Evolutionary conservation across 2,888 invertebrate genomes (phyloP), one percentile per base, ranked within the genome.

Genomic region (Nowickia ferox): DNA sequence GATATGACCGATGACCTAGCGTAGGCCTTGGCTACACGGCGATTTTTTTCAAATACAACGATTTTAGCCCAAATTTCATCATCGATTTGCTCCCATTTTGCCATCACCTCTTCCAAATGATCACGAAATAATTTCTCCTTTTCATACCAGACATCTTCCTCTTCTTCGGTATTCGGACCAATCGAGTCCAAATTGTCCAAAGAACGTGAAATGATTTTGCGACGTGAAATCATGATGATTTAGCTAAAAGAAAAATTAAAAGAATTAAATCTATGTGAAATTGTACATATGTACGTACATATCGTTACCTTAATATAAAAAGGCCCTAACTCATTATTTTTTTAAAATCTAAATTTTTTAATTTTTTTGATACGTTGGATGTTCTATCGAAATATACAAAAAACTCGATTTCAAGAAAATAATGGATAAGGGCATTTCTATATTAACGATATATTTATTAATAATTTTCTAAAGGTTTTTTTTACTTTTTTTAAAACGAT

Each of bases 1-100:
- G 98, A 98, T 91, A 99, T 95, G 87, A 98, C 98, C 66, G 98
- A 97, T 85, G 98, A 98, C 80, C 98, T 95, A 87, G 99, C 97
- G 93, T 99, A 99, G 6, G 99, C 98, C 93, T 99, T 99, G 87
- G 99, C 99, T 75, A 99, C 98, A 89, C 98, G 95, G 89, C 98
- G 95, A 92, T 98, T 98, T 92, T 97, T 95, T 93, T 99, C 99
- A 93, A 99, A 96, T 87, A 98, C 98, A 91, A 99, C 97, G 87
- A 99, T 96, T 94, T 99, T 99, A 87, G 98, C 98, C 99, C 99
- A 99, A 90, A 98, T 98, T 93, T 98, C 98, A 92, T 98, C 98
- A 92, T 99, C 98, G 89, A 99, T 97, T 93, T 97, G 97, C 89
- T 97, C 97, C 97, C 98, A 98, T 94, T 98, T 98, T 93, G 97